These are phyloP conservation scores for Thryonomys swinderianus DNA, from an alignment of 2,113 vertebrate species.

Conservation along the genomic window DNA sequence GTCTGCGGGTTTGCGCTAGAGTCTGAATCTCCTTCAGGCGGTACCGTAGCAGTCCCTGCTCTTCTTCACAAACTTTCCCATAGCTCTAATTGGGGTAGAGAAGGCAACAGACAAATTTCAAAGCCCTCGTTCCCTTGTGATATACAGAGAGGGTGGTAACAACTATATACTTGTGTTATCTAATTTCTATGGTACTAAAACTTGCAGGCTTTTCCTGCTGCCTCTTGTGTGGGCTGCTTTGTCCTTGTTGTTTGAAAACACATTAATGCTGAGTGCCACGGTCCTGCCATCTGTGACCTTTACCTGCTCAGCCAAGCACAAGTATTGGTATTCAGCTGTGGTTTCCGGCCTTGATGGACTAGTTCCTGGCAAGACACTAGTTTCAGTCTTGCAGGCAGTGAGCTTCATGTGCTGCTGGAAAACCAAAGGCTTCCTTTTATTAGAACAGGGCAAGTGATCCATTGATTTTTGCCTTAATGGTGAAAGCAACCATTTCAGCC, in stretches of 20 bases:
- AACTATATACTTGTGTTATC: not conserved
- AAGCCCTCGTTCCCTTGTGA: not conserved
- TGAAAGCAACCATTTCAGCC: not conserved
- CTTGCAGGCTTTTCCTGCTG: not conserved
- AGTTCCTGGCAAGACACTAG: not conserved
- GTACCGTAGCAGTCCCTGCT: too few relatives aligned
- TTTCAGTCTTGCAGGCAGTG: not conserved
- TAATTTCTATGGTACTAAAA: not conserved
- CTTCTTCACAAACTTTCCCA: not conserved
- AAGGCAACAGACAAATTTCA: not conserved
- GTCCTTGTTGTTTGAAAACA: not conserved
- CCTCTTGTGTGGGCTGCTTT: not conserved
- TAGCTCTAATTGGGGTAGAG: not conserved
- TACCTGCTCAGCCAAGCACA: not conserved
- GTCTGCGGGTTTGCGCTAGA: not conserved
- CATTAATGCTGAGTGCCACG: not conserved
- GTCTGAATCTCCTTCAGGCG: not conserved
- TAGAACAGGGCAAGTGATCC: not conserved
- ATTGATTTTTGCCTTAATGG: not conserved
- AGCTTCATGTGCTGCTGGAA: rapidly evolving
- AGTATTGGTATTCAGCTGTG: not conserved
- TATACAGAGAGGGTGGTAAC: not conserved
- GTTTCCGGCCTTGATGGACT: not conserved
- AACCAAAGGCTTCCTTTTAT: not conserved
- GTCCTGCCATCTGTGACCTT: not conserved